phyloP scores from a whole-genome alignment of 2,797 vertebrate genomes.

The Poeciliopsis turneri region DNA sequence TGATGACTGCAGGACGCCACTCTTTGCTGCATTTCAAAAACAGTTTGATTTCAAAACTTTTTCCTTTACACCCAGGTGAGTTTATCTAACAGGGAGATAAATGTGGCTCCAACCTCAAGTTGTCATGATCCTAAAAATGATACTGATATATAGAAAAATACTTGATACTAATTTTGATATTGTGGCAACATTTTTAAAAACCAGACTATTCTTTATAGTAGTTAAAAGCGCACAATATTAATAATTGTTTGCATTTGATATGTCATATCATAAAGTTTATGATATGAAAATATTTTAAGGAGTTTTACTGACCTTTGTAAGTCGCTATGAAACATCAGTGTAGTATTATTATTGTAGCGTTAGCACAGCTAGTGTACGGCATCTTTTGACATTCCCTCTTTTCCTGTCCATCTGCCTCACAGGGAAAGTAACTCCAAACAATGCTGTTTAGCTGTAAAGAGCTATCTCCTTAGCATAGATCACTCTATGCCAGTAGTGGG shows the following conservation, averaged over 20 bases:
- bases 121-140: no score
- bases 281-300: no score
- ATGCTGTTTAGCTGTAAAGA: neutral
- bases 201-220: no score
- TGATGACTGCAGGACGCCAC: neutral
- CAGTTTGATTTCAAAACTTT: neutral
- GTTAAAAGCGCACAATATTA: no score
- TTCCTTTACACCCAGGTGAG: neutral
- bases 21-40: neutral
- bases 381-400: neutral
- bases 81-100: neutral
- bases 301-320: neutral
- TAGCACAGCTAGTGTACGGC: neutral
- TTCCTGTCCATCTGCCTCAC: neutral
- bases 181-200: no score
- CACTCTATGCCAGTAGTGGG: no score
- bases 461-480: no score
- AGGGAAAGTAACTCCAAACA: neutral
- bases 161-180: no score
- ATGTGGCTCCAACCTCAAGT: neutral
- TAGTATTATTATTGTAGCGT: neutral
- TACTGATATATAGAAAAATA: no score
- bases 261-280: no score
- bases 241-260: no score
- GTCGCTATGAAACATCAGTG: neutral